phyloP scores from a whole-genome alignment of 2,888 invertebrate genomes.

The Leptopilina drosophilae region DNA sequence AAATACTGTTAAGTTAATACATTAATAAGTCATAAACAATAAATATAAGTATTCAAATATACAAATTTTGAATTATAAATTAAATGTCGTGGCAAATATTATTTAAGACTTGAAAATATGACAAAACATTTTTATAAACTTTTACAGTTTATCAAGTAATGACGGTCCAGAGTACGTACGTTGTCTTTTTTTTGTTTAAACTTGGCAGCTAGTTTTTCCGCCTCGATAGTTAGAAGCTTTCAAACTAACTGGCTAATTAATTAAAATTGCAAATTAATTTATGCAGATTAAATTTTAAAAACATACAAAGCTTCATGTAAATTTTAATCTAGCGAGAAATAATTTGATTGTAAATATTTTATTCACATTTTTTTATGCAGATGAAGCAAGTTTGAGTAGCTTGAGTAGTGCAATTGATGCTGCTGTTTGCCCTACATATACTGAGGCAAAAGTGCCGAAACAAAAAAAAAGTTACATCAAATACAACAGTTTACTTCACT shows the following conservation, averaged over 20 bases:
- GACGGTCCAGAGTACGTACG: constrained; percentile 21
- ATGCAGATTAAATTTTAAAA: too few relatives aligned
- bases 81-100: neutral
- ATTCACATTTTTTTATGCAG: constrained; percentile 54
- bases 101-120: neutral
- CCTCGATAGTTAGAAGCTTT: neutral
- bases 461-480: constrained; percentile 69
- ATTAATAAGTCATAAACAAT: too few relatives aligned
- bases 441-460: constrained; percentile 64
- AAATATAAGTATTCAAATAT: too few relatives aligned
- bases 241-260: neutral
- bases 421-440: constrained; percentile 69
- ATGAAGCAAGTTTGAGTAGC: constrained; percentile 70
- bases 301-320: neutral
- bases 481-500: constrained; percentile 75
- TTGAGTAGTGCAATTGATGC: constrained; percentile 70
- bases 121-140: neutral
- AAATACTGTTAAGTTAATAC: too few relatives aligned
- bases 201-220: neutral
- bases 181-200: neutral
- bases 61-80: neutral
- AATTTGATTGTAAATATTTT: neutral
- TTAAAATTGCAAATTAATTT: constrained; percentile 5
- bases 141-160: constrained; percentile 27
- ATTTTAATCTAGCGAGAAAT: neutral